Evolutionary conservation across 2,888 invertebrate genomes (phyloP).

Genomic region (Epirrhoe tristata): DNA sequence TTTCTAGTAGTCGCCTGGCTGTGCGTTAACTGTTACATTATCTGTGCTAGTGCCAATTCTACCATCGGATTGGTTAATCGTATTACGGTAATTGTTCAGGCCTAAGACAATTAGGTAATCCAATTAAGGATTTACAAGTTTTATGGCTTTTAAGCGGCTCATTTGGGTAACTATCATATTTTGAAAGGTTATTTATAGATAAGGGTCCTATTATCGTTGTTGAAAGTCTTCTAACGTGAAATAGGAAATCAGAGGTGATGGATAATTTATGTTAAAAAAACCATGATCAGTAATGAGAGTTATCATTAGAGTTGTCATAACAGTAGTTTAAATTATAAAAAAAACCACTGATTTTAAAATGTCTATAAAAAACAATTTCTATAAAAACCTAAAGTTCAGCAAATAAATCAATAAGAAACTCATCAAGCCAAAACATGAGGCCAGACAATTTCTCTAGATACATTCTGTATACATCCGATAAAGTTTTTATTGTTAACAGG

Average conservation of each 20-base stretch:
- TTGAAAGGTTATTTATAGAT: constrained; percentile 42
- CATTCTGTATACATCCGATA: constrained; percentile 80
- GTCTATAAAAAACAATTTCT: not conserved
- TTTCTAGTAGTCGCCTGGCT: no score
- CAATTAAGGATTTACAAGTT: constrained; percentile 58
- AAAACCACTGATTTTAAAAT: no score
- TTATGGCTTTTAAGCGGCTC: constrained; percentile 54
- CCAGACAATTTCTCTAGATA: constrained; percentile 72
- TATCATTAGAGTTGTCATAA: no score
- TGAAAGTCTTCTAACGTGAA: constrained; percentile 7
- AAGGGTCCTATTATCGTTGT: constrained; percentile 26
- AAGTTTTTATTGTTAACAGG: constrained; percentile 85
- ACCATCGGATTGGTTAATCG: constrained; percentile 65
- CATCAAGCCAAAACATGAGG: constrained; percentile 51
- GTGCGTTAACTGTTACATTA: constrained; percentile 4
- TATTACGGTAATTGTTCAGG: constrained; percentile 58
- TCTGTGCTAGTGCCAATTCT: constrained; percentile 53
- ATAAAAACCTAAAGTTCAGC: not conserved
- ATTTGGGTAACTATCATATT: constrained; percentile 47
- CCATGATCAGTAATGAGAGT: no score
- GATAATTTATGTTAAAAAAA: not conserved
- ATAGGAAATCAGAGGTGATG: not conserved
- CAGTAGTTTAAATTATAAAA: no score
- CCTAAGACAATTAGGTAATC: constrained; percentile 63
- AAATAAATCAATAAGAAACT: constrained; percentile 1